Evolutionary conservation across 2,113 vertebrate genomes (phyloP), one percentile per base, ranked within the genome.

Genomic region (Pavo muticus): DNA sequence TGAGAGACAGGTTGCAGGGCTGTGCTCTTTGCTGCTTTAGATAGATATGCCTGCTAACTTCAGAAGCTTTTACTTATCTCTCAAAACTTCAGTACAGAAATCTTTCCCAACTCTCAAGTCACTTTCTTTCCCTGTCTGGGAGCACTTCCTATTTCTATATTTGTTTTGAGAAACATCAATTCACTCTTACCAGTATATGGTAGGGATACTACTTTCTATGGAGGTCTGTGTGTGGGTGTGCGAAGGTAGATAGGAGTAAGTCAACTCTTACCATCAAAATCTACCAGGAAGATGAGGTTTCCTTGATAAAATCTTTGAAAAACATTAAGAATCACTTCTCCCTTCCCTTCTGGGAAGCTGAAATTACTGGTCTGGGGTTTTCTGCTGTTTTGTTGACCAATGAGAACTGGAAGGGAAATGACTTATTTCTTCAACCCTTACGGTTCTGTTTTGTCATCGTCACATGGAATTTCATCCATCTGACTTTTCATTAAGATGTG

Each of bases 141-240:
- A 86, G 27, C 6, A 37, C 1, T 74, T 82, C 39, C n/a, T 64
- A 14, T 63, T 73, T 92, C 76, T 84, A 4, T 29, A 5, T 19
- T 40, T 65, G 5, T 73, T 80, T 80, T 0, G 0, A 84, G 18
- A 37, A 47, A 42, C 9, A 37, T 59, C 69, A 8, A 47, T 29
- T 29, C 37, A 40, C 15, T 60, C 9, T 30, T 11, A 40, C 16
- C 27, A 18, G 19, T 40, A 29, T 8, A 57, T 6, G n/a, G 30
- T 50, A 83, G 50, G 65, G 56, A 21, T 21, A 2, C 6, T 37
- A 6, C 25, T 75, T n/a, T 63, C 18, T 56, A 17, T 11, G 27
- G 50, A 35, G 37, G 18, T 14, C 17, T 59, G 40, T 15, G 39
- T 19, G 29, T 10, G 23, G 16, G 19, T 70, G 25, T 47, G 15